A percentile compares a stretch with the other conserved stretches of the same genome.
These are phyloP conservation scores for Amazona ochrocephala DNA, from an alignment of 2,797 vertebrate species.

Conservation along the genomic window DNA sequence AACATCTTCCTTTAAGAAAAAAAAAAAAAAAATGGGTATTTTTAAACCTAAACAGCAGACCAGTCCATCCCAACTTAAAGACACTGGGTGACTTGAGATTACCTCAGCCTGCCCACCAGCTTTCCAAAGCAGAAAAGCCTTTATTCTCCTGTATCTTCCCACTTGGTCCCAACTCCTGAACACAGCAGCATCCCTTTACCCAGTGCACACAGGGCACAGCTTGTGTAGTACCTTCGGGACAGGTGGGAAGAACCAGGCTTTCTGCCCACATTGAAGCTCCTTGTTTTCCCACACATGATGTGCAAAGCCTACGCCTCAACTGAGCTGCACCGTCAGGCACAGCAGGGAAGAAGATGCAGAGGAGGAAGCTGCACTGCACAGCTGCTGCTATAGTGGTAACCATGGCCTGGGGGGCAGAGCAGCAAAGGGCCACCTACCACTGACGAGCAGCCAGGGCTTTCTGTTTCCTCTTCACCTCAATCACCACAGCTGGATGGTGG, in stretches of 20 bases:
- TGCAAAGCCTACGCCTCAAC: not conserved
- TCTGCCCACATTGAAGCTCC: not conserved
- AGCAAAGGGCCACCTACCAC: not conserved
- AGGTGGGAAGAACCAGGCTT: not conserved
- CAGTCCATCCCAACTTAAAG: not conserved
- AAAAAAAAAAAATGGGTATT: not conserved
- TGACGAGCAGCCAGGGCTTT: not conserved
- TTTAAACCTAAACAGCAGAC: not conserved
- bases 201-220: rapidly evolving
- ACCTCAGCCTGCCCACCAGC: not conserved
- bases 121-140: not conserved
- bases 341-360: not conserved
- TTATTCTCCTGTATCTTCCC: not conserved
- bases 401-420: not conserved
- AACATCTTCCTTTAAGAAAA: not conserved
- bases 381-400: not conserved
- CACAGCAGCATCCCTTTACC: not conserved
- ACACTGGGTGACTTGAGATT: not conserved
- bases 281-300: not conserved
- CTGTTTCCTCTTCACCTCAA: not conserved
- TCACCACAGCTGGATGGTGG: not conserved
- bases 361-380: not conserved
- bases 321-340: rapidly evolving
- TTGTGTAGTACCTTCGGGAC: not conserved
- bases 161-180: not conserved